phyloP scores from a whole-genome alignment of 2,113 vertebrate species.

The Euleptes europaea region DNA sequence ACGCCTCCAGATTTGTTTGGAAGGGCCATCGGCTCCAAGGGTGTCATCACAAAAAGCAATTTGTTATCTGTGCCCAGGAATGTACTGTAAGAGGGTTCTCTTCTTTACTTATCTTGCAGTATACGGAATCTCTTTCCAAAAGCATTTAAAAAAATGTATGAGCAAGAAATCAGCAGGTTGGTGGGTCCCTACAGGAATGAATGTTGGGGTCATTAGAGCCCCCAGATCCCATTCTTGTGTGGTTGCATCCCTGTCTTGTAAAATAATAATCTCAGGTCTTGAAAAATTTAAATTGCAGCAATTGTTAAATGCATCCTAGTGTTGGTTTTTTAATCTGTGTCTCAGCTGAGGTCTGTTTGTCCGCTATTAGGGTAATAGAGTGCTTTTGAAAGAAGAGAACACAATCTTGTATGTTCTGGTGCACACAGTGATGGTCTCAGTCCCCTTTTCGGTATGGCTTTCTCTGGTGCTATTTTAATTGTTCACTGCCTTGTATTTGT shows the following conservation, averaged over 20 bases:
- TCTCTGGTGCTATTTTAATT: not conserved
- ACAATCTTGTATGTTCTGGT: not conserved
- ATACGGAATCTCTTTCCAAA: not conserved
- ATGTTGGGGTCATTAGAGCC: not conserved
- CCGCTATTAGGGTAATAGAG: not conserved
- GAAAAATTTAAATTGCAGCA: not conserved
- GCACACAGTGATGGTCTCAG: not conserved
- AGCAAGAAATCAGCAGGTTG: not conserved
- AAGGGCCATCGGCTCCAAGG: not conserved
- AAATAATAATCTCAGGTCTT: not conserved
- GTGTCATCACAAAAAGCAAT: not conserved
- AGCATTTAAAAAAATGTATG: not conserved
- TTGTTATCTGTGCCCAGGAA: rapidly evolving
- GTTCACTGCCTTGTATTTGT: not conserved
- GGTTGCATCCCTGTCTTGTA: not conserved
- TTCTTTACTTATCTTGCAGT: not conserved
- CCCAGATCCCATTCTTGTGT: not conserved
- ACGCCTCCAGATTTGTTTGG: not conserved
- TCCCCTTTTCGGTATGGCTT: not conserved
- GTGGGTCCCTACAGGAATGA: not conserved
- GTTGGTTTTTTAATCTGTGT: not conserved
- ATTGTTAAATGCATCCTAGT: not conserved
- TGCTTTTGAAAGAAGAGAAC: not conserved
- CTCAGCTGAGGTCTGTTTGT: not conserved
- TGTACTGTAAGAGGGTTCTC: rapidly evolving